A percentile compares a stretch with the other conserved stretches of the same genome.
phyloP scores from a whole-genome alignment of 2,797 vertebrate species.

The Catamblyrhynchus diadema region DNA sequence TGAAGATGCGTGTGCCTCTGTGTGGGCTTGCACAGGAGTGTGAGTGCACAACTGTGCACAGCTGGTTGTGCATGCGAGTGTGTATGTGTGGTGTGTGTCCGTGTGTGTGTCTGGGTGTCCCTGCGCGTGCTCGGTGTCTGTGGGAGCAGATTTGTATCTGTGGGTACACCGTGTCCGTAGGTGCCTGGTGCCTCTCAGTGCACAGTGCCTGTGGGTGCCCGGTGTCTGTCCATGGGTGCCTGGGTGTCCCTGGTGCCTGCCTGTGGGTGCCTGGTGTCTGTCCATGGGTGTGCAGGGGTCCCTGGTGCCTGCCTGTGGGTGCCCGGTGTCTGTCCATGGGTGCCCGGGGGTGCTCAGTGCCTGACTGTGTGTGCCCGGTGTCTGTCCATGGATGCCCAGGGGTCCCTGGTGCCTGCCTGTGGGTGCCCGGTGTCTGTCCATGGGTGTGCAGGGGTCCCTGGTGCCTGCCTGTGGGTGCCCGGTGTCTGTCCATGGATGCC shows the following conservation, averaged over 20 bases:
- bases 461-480: background rate
- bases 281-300: too few relatives aligned
- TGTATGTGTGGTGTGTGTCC: background rate
- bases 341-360: background rate
- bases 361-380: background rate
- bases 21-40: background rate
- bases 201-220: background rate
- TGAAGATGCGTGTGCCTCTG: rapidly evolving
- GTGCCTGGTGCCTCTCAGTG: background rate
- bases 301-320: too few relatives aligned
- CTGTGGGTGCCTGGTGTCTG: too few relatives aligned
- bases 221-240: background rate
- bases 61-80: rapidly evolving
- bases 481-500: rapidly evolving
- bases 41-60: background rate
- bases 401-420: too few relatives aligned
- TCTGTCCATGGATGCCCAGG: background rate
- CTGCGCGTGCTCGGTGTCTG: background rate
- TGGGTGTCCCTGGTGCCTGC: background rate
- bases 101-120: background rate
- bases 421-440: too few relatives aligned
- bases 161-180: rapidly evolving
- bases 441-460: too few relatives aligned
- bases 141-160: too few relatives aligned
- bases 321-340: too few relatives aligned